Evolutionary conservation across 2,113 vertebrate genomes (phyloP).

Genomic region (Axis porcinus): DNA sequence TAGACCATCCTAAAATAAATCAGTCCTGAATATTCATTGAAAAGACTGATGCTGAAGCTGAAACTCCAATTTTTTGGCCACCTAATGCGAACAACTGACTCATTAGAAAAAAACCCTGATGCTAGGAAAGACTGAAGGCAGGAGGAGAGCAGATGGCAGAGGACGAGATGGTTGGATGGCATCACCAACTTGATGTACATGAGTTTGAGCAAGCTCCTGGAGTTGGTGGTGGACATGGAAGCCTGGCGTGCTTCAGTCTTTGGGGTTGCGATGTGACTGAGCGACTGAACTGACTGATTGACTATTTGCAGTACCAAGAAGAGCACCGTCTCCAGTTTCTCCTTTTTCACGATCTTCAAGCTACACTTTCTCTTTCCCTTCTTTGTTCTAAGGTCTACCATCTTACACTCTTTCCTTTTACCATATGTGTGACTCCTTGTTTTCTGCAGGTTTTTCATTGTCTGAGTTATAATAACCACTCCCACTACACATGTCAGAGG

Average conservation of each 20-base stretch:
- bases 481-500: background rate
- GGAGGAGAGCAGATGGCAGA: background rate
- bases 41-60: background rate
- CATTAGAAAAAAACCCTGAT: background rate
- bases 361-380: background rate
- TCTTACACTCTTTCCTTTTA: background rate
- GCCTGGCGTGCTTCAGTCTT: background rate
- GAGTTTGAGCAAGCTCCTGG: background rate
- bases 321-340: background rate
- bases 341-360: background rate
- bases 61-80: background rate
- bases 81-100: background rate
- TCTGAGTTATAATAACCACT: background rate
- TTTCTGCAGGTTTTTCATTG: background rate
- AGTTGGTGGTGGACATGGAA: background rate
- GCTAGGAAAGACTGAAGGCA: background rate
- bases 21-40: background rate
- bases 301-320: background rate
- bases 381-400: background rate
- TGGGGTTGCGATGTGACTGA: background rate
- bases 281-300: background rate
- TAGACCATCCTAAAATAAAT: background rate
- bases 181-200: background rate
- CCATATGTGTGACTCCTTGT: fast-evolving
- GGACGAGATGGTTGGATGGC: background rate